Evolutionary conservation across 2,797 vertebrate species (phyloP).

Genomic region (Phyllotis vaccarum): DNA sequence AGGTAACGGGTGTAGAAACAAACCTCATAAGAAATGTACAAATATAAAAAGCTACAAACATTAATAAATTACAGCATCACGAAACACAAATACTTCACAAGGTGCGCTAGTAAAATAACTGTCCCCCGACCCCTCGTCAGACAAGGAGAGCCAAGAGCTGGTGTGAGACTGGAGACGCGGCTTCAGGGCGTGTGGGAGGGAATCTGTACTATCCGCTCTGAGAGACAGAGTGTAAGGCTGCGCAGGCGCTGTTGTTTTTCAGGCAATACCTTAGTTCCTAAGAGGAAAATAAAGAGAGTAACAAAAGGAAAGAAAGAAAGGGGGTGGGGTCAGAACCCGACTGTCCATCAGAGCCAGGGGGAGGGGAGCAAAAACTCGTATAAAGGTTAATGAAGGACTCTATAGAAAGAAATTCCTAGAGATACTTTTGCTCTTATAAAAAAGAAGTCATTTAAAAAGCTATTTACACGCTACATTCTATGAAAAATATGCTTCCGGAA

Average conservation of each 20-base stretch:
- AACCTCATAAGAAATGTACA: slow-evolving; percentile 99
- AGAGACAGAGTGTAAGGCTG: slow-evolving; percentile 94
- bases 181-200: slow-evolving; percentile 88
- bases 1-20: slow-evolving; percentile 96
- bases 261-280: slow-evolving; percentile 93
- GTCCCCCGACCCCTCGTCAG: slow-evolving; percentile 94
- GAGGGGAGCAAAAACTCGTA: slow-evolving; percentile 91
- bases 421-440: slow-evolving; percentile 93
- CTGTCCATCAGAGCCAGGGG: slow-evolving; percentile 88
- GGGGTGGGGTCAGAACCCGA: slow-evolving; percentile 77
- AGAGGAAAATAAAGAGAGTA: slow-evolving; percentile 81
- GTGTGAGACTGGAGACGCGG: slow-evolving; percentile 90
- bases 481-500: slow-evolving; percentile 92
- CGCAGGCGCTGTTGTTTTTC: slow-evolving; percentile 93
- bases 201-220: slow-evolving; percentile 89
- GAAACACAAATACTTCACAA: slow-evolving; percentile 99
- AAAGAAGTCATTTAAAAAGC: slow-evolving; percentile 97
- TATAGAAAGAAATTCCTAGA: slow-evolving; percentile 90
- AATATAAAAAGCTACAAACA: slow-evolving; percentile 99
- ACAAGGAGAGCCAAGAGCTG: slow-evolving; percentile 96
- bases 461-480: slow-evolving; percentile 99
- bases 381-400: slow-evolving; percentile 94
- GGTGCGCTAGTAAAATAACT: slow-evolving; percentile 99
- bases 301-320: slow-evolving; percentile 77
- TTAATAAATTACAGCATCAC: slow-evolving; percentile 99